Base-by-base conservation (phyloP, 2,113 vertebrate genomes). In the Bombycilla garrulus region DNA sequence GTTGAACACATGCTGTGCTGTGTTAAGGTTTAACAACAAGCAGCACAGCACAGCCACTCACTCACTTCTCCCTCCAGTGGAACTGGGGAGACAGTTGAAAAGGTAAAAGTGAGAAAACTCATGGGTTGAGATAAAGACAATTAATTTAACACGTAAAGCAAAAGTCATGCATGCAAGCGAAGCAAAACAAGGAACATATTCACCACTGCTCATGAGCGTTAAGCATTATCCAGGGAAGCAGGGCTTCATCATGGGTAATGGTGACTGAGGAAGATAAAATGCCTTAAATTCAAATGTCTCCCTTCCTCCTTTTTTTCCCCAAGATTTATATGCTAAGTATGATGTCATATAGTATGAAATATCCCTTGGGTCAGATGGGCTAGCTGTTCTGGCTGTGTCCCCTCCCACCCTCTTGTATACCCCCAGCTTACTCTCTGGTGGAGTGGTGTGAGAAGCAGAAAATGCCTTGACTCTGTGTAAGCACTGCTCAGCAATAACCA, bases 291-390 rank as follows among this genome's bases (percentile, higher is more conserved):
- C 14, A 33, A 54, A 45, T 44, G 9, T 23, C 9, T 2, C 40
- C 3, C 18, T 64, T 54, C 28, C 10, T 28, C 23, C 11, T 15
- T 22, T 17, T 10, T 3, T 1, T 7, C 28, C 8, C 17, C 2
- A 19, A 33, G 14, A 26, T 73, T 54, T 45, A 33, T 38, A 54
- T 15, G 28, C 9, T 28, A 25, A 72, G 4, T 14, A 7, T 45
- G 36, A 62, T 54, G 10, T 38, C 6, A 15, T 33, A 33, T 9
- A 20, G 28, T 26, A 21, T 45, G 38, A 53, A 36, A 33, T 33
- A 44, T 11, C 33, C 7, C 57, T 62, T 83, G 18, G 21, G 14
- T 62, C 38, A 54, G 18, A 5, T 54, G 48, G 8, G 33, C 23
- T 29, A 44, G 17, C 26, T 72, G 38, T 62, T 35, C 47, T 6